Conservation (phyloP, 1,140 invertebrate genomes). For the Triops longicaudatus region DNA sequence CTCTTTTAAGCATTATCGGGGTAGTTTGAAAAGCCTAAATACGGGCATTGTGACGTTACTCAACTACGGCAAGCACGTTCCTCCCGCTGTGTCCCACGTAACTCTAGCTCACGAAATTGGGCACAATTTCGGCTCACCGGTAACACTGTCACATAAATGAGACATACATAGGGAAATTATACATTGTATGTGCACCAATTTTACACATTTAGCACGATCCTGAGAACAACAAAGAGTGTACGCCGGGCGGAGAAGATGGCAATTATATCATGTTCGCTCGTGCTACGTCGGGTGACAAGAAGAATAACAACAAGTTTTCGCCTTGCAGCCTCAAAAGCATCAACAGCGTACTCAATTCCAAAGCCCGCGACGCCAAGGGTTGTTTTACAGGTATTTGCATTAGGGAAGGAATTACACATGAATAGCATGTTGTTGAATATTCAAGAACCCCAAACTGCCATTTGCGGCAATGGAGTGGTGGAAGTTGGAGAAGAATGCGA, state of each 20-base stretch:
- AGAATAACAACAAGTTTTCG: conserved; percentile 93
- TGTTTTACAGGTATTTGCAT: conserved; percentile 71
- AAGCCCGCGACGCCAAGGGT: conserved; percentile 77
- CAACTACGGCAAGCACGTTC: conserved; percentile 99
- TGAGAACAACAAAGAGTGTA: conserved; percentile 61
- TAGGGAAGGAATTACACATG: background rate
- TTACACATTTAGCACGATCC: conserved; percentile 77
- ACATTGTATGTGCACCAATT: conserved; percentile 24
- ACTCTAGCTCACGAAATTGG: conserved; percentile 98
- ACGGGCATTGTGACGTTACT: conserved; percentile 96
- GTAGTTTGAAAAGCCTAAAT: conserved; percentile 89
- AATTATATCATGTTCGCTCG: conserved; percentile 98
- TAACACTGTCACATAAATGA: conserved; percentile 43
- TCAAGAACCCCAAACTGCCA: conserved; percentile 72
- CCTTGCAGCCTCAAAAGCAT: conserved; percentile 87
- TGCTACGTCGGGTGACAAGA: conserved; percentile 90
- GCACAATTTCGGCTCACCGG: conserved; percentile 97
- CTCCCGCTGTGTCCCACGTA: conserved; percentile 93
- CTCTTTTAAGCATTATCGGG: conserved; percentile 75
- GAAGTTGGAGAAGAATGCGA: conserved; percentile 95
- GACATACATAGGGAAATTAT: background rate
- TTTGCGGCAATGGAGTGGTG: conserved; percentile 95
- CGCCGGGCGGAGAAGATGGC: conserved; percentile 77
- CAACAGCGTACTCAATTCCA: conserved; percentile 85
- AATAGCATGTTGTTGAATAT: conserved; percentile 26